These are phyloP conservation scores for Oegoconia quadripuncta DNA, from an alignment of 2,888 invertebrate genomes.

Conservation along the genomic window DNA sequence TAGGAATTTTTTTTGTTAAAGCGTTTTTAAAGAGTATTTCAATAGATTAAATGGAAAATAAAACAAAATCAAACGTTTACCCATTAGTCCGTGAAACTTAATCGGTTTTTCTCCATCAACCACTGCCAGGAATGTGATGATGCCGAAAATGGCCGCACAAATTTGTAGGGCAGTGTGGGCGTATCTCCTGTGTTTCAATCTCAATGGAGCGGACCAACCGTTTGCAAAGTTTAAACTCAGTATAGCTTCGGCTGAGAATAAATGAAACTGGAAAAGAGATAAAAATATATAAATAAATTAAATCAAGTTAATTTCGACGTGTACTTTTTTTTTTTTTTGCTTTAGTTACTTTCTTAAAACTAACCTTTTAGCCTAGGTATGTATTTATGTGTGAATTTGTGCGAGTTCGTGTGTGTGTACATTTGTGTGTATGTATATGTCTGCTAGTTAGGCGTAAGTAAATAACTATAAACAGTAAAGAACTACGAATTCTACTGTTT, in stretches of 20 bases:
- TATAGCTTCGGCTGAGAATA: slow-evolving; percentile 48
- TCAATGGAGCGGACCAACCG: slow-evolving; percentile 49
- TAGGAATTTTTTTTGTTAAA: not conserved
- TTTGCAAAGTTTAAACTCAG: slow-evolving; percentile 42
- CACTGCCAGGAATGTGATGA: slow-evolving; percentile 17
- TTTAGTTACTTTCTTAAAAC: not conserved
- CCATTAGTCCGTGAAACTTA: slow-evolving; percentile 34
- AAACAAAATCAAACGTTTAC: too few relatives aligned
- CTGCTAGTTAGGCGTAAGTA: too few relatives aligned
- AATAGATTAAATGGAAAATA: not conserved
- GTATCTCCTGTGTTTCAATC: slow-evolving; percentile 30
- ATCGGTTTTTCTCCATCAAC: slow-evolving; percentile 20
- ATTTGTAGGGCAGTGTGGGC: slow-evolving; percentile 41
- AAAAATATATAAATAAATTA: too few relatives aligned
- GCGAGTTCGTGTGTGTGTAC: too few relatives aligned
- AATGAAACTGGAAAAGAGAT: slow-evolving; percentile 39
- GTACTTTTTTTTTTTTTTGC: not conserved
- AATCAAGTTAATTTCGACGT: too few relatives aligned
- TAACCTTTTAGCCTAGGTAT: too few relatives aligned
- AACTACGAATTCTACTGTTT: too few relatives aligned
- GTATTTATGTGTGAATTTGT: too few relatives aligned
- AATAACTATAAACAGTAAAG: too few relatives aligned
- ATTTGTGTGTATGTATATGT: too few relatives aligned
- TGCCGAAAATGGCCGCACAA: slow-evolving; percentile 29
- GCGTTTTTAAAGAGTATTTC: not conserved